Evolutionary conservation across 2,113 vertebrate species (phyloP).

Genomic region (Sphyrna mokarran): DNA sequence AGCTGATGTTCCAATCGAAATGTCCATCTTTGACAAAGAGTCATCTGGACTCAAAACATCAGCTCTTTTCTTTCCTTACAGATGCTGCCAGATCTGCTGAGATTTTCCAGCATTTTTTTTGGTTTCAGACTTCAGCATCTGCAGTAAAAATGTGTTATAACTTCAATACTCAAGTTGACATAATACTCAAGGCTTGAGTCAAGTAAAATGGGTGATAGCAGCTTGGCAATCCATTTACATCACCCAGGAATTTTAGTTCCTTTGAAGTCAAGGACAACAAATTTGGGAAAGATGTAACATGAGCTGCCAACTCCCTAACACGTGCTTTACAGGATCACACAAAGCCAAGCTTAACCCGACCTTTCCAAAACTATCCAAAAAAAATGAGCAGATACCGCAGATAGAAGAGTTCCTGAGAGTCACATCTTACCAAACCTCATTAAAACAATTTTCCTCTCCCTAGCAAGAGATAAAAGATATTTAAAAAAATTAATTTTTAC

Average conservation of each 20-base stretch:
- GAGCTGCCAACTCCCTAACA: neutral
- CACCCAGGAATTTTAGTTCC: neutral
- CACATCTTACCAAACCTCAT: neutral
- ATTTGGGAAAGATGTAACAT: neutral
- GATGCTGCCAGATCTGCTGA: too few species aligned
- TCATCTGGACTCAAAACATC: too few species aligned
- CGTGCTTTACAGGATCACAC: neutral
- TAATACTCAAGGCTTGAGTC: neutral
- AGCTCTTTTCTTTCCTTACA: too few species aligned
- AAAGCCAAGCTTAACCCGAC: neutral
- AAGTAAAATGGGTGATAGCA: neutral
- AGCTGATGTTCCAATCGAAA: too few species aligned
- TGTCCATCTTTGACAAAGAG: too few species aligned
- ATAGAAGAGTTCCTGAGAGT: neutral
- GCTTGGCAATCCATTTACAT: neutral
- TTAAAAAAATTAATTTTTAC: neutral
- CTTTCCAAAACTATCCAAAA: neutral
- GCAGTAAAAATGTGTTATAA: neutral
- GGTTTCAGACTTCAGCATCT: too few species aligned
- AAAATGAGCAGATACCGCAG: neutral
- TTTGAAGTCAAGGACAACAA: neutral
- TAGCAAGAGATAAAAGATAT: neutral
- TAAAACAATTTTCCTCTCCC: neutral
- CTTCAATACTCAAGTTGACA: neutral
- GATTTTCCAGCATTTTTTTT: too few species aligned